These are phyloP conservation scores for Strigamia transsilvanica DNA, from an alignment of 2,888 invertebrate species.

Conservation along the genomic window DNA sequence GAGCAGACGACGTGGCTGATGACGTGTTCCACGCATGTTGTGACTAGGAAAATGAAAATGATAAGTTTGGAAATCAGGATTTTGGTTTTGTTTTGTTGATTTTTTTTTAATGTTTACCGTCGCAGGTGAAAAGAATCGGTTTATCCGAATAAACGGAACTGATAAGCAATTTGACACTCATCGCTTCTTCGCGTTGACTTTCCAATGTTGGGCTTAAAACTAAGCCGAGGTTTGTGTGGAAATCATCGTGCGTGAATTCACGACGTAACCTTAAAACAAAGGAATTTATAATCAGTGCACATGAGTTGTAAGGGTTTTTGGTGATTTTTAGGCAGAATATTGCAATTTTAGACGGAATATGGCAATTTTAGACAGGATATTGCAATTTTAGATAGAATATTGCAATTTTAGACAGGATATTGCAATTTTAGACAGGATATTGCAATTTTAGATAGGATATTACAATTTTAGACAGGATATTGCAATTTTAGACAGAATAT, in stretches of 20 bases:
- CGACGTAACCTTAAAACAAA: slow-evolving; percentile 52
- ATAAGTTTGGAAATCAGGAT: slow-evolving; percentile 12
- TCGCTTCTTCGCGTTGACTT: slow-evolving; percentile 78
- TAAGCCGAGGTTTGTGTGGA: slow-evolving; percentile 83
- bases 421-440: too few relatives aligned
- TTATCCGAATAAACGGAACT: slow-evolving; percentile 67
- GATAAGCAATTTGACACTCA: slow-evolving; percentile 89
- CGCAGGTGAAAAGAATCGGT: slow-evolving; percentile 89
- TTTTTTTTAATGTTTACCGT: slow-evolving; percentile 71
- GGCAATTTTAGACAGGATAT: too few relatives aligned
- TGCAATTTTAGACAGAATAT: too few relatives aligned
- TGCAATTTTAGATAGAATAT: too few relatives aligned
- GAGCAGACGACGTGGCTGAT: slow-evolving; percentile 64
- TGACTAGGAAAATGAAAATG: slow-evolving; percentile 71
- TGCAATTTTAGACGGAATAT: too few relatives aligned
- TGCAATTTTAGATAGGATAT: too few relatives aligned
- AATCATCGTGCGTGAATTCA: slow-evolving; percentile 78
- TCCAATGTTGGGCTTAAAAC: slow-evolving; percentile 87
- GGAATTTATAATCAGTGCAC: neutral
- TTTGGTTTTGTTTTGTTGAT: neutral
- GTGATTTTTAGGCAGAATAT: too few relatives aligned
- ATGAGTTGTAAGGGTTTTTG: too few relatives aligned
- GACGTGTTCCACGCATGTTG: slow-evolving; percentile 71
- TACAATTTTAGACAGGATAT: too few relatives aligned
- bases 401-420: too few relatives aligned